Base-by-base conservation (phyloP, 2,113 vertebrate species). In the Acanthisitta chloris region DNA sequence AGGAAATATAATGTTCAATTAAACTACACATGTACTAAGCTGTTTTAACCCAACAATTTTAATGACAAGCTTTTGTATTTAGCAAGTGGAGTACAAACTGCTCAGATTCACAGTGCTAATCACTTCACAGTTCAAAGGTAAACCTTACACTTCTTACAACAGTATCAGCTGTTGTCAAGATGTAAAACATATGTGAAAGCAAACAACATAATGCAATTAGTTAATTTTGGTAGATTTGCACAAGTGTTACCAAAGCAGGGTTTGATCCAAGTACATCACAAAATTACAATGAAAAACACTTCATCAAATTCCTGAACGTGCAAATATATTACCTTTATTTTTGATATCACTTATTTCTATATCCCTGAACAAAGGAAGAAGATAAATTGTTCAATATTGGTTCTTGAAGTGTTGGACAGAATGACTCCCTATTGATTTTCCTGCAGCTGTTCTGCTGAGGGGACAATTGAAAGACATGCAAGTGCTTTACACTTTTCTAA, bases 171-270 rank as follows among this genome's bases (percentile, higher is more conserved):
- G 85, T 46, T 95, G 58, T 70, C 84, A 62, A 73, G 46, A 86
- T 46, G 31, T 62, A 88, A 96, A 86, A 77, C 58, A 87, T 94
- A 95, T 46, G 71, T 66, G 66, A 87, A 85, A 82, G 66, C 62
- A 95, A 96, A 96, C 84, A 92, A 85, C 87, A 95, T 87, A 96
- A 94, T 91, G 87, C 31, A 92, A 91, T 92, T 89, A 95, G 90
- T 73, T 91, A 87, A 72, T 96, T 92, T 54, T 69, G 49, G 58
- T 92, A 74, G 84, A 78, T 93, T 94, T 94, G 58, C 86, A 85
- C 86, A 82, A 90, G 34, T 76, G 80, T 84, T 93, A 95, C 52
- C 83, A 90, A 92, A 93, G 76, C 85, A 90, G 55, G 78, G 18
- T 45, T 91, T 74, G 18, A 76, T 84, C 74, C 74, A 89, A 92